These are phyloP conservation scores for Heliconius hortense DNA, from an alignment of 2,888 invertebrate genomes.

Conservation along the genomic window DNA sequence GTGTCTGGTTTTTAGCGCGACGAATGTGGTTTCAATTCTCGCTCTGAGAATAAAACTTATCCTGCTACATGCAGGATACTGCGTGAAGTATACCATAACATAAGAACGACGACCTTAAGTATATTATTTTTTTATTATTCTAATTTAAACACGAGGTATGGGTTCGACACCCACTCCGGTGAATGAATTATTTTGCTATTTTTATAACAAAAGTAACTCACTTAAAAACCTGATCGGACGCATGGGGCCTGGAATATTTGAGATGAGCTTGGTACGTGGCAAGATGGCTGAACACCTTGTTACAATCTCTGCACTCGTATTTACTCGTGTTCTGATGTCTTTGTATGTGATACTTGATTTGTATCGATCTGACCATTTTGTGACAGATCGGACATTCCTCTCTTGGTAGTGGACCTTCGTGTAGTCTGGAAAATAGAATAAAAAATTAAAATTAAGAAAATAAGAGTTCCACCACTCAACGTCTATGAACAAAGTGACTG, in stretches of 20 bases:
- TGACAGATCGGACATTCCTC: constrained; percentile 69
- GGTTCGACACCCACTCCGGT: no score
- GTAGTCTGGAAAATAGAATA: constrained; percentile 54
- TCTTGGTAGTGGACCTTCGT: constrained; percentile 69
- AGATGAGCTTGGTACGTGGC: constrained; percentile 73
- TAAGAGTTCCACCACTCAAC: no score
- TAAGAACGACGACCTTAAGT: no score
- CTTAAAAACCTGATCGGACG: constrained; percentile 69
- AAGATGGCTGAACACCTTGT: constrained; percentile 69
- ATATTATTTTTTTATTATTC: no score
- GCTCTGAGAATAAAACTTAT: no score
- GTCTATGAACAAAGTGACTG: no score
- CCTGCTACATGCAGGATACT: no score
- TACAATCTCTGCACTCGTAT: constrained; percentile 66
- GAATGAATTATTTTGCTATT: not conserved
- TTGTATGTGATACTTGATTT: constrained; percentile 71
- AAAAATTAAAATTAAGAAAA: not conserved
- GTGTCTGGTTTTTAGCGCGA: not conserved
- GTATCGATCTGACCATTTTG: constrained; percentile 69
- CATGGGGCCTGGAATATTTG: constrained; percentile 71
- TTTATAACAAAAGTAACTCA: constrained; percentile 48
- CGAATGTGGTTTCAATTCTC: not conserved
- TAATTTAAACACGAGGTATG: no score
- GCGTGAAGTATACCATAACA: no score
- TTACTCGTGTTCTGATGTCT: constrained; percentile 62